Percentiles rank a stretch among this genome's conserved stretches.
Conservation (phyloP, 2,113 vertebrate genomes). For the Leiothrix lutea region DNA sequence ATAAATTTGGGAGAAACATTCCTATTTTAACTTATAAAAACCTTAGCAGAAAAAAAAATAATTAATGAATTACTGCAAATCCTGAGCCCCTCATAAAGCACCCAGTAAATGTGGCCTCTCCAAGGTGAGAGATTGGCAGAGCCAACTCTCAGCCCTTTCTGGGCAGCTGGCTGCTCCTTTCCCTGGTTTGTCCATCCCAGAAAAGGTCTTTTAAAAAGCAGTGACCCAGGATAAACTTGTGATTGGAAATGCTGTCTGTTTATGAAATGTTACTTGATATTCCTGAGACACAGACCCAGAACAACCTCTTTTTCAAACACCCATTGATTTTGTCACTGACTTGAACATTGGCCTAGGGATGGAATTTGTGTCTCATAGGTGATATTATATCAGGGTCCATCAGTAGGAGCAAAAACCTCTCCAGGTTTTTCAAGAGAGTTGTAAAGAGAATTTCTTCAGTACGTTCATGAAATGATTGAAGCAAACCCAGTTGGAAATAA, state of each 20-base stretch:
- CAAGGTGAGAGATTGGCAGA: background rate
- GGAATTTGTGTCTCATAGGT: background rate
- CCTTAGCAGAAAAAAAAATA: background rate
- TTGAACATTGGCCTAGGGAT: background rate
- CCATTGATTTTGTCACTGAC: background rate
- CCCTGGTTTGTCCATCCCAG: background rate
- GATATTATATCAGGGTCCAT: background rate
- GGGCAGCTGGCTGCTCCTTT: background rate
- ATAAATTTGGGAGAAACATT: background rate
- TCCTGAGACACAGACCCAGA: background rate
- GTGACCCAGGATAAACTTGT: background rate
- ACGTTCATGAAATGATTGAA: background rate
- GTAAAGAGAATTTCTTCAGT: background rate
- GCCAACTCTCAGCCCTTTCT: background rate
- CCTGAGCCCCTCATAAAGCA: background rate
- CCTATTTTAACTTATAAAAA: background rate
- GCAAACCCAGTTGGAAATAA: background rate
- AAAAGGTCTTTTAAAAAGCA: background rate
- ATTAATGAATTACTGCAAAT: background rate
- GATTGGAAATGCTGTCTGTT: background rate
- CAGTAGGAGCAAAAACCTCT: background rate
- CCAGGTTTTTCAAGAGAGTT: background rate
- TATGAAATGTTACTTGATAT: background rate
- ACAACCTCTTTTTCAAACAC: background rate
- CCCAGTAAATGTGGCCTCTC: background rate